These are phyloP conservation scores for Gymnoscopelus braueri DNA, from an alignment of 2,797 vertebrate species.

Conservation along the genomic window DNA sequence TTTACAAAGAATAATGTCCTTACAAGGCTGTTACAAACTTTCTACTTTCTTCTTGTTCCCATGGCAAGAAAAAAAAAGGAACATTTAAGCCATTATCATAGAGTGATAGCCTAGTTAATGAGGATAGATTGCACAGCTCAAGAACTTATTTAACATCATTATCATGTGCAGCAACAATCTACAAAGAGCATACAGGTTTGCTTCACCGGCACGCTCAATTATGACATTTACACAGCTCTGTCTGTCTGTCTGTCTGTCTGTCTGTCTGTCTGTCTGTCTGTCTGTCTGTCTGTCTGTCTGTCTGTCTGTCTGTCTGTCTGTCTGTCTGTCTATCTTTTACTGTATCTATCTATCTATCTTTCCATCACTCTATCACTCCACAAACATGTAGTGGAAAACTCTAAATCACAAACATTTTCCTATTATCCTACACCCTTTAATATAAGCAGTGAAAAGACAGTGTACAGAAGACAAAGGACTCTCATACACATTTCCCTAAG, in stretches of 20 bases:
- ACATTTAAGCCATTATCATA: constrained; percentile 29
- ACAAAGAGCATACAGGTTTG: constrained; percentile 37
- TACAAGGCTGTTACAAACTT: constrained; percentile 60
- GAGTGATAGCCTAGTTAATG: constrained; percentile 22
- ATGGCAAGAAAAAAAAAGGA: constrained; percentile 32
- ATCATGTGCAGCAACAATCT: constrained; percentile 38
- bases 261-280: no score
- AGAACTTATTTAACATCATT: constrained; percentile 38
- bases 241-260: constrained; percentile 23
- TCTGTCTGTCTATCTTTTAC: no score
- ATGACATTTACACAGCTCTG: constrained; percentile 2
- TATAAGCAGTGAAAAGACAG: no score
- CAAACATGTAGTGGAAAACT: no score
- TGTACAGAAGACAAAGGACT: no score
- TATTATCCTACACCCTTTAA: no score
- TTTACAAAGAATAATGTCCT: constrained; percentile 67
- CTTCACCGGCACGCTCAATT: constrained; percentile 32
- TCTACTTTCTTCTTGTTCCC: constrained; percentile 35
- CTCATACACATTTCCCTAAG: no score
- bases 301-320: no score
- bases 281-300: no score
- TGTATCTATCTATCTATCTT: no score
- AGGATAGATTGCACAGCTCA: constrained; percentile 38
- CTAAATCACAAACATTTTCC: no score
- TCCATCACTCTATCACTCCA: no score